Conservation (phyloP, 2,888 invertebrate species). For the Drosophila neonasuta region DNA sequence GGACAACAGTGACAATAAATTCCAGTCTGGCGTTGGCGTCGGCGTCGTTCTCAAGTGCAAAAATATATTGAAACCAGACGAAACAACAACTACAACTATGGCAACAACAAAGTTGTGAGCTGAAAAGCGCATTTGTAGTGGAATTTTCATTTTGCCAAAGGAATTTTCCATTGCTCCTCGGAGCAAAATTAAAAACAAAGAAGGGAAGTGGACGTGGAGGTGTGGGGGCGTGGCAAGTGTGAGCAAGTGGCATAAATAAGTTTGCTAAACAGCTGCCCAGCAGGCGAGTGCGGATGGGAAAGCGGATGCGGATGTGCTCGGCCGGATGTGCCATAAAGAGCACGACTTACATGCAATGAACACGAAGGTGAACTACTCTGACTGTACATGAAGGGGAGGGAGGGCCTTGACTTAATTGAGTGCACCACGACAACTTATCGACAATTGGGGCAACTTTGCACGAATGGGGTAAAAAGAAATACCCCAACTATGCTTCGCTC, state of each 20-base stretch:
- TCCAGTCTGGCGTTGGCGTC: constrained; percentile 20
- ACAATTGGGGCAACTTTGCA: constrained; percentile 29
- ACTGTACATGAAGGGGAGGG: neutral
- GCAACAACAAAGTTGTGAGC: constrained; percentile 25
- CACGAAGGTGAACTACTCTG: constrained; percentile 46
- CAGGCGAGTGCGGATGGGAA: constrained; percentile 18
- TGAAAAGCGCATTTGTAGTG: constrained; percentile 38
- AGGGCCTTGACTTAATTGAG: constrained; percentile 50
- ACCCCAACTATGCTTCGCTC: neutral
- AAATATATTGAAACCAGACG: constrained; percentile 46
- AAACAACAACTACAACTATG: constrained; percentile 16
- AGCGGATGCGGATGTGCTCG: constrained; percentile 28
- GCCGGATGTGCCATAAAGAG: constrained; percentile 70
- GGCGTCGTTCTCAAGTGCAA: constrained; percentile 43
- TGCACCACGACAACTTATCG: constrained; percentile 51
- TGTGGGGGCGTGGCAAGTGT: constrained; percentile 38
- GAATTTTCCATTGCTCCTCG: constrained; percentile 53
- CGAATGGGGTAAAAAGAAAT: neutral
- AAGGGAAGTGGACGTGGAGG: constrained; percentile 15
- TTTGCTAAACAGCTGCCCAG: constrained; percentile 67
- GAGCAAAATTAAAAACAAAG: constrained; percentile 50
- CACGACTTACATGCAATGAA: constrained; percentile 58
- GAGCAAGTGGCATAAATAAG: constrained; percentile 70
- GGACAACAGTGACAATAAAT: constrained; percentile 63
- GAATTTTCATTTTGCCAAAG: constrained; percentile 72